A percentile compares a stretch with the other conserved stretches of the same genome.
Evolutionary conservation across 2,888 invertebrate genomes (phyloP).

Genomic region (Gymnosoma rotundatum): DNA sequence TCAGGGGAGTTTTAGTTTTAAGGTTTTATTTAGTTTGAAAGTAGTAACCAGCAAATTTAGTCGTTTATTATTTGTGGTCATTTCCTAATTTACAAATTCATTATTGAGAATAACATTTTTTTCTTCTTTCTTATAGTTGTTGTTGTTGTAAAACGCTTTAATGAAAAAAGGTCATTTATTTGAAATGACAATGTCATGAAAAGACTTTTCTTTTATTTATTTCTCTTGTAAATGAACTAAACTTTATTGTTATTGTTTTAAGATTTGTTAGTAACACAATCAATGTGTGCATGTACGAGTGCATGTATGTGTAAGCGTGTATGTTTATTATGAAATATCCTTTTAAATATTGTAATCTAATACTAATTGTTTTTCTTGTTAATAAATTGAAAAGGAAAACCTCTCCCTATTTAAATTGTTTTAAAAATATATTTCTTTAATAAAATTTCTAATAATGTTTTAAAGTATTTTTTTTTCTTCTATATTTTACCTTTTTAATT

Average conservation of each 20-base stretch:
- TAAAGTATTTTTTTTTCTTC: slow-evolving; percentile 1
- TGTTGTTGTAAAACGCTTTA: no score
- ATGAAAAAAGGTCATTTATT: slow-evolving; percentile 39
- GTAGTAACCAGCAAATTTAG: neutral
- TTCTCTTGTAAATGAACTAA: slow-evolving; percentile 38
- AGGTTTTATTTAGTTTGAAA: neutral
- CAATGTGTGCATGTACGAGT: neutral
- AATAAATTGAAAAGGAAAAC: neutral
- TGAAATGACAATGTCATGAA: slow-evolving; percentile 37
- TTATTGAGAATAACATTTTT: slow-evolving; percentile 53
- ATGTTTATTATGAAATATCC: no score
- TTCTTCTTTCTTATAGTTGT: neutral
- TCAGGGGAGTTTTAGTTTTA: neutral
- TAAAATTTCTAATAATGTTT: slow-evolving; percentile 10
- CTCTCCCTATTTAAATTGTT: slow-evolving; percentile 1
- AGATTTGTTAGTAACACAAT: neutral
- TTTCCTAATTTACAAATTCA: slow-evolving; percentile 58
- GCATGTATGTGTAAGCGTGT: no score
- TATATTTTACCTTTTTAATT: slow-evolving; percentile 23
- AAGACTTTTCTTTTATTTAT: neutral
- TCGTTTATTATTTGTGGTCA: slow-evolving; percentile 59
- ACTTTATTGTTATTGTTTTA: slow-evolving; percentile 32
- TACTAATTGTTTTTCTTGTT: slow-evolving; percentile 59
- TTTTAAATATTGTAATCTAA: slow-evolving; percentile 48
- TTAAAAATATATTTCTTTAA: neutral